These are phyloP conservation scores for Phrynocephalus forsythii DNA, from an alignment of 2,797 vertebrate species.

Conservation along the genomic window DNA sequence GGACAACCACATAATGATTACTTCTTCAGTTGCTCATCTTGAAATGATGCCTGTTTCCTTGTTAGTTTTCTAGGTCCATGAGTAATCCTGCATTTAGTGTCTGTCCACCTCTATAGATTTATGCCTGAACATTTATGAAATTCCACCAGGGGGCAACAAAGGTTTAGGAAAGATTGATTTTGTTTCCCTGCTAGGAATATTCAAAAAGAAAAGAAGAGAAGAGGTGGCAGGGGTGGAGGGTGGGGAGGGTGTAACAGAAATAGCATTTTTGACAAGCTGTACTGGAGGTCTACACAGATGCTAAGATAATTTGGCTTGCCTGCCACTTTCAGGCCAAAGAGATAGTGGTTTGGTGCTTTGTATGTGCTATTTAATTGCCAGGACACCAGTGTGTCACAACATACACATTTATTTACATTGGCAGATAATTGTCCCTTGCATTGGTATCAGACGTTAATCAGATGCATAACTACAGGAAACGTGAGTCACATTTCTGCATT, in stretches of 20 bases:
- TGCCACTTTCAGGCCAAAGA: neutral
- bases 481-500: neutral
- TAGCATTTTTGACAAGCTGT: constrained; percentile 15
- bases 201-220: neutral
- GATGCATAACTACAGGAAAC: neutral
- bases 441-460: neutral
- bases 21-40: rapidly evolving
- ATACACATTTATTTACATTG: constrained; percentile 2
- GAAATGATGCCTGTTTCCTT: neutral
- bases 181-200: neutral
- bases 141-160: constrained; percentile 70
- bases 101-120: neutral
- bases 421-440: neutral
- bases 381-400: neutral
- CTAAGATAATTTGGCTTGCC: constrained; percentile 36
- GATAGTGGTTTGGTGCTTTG: neutral
- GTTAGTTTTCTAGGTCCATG: rapidly evolving
- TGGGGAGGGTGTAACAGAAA: neutral
- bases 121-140: neutral
- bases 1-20: neutral
- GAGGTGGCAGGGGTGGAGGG: too few relatives aligned
- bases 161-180: constrained; percentile 16
- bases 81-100: too few relatives aligned
- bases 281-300: neutral
- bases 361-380: neutral